A percentile compares a stretch with the other conserved stretches of the same genome.
Conservation (phyloP, 1,140 invertebrate genomes). For the Drosophila tristis region DNA sequence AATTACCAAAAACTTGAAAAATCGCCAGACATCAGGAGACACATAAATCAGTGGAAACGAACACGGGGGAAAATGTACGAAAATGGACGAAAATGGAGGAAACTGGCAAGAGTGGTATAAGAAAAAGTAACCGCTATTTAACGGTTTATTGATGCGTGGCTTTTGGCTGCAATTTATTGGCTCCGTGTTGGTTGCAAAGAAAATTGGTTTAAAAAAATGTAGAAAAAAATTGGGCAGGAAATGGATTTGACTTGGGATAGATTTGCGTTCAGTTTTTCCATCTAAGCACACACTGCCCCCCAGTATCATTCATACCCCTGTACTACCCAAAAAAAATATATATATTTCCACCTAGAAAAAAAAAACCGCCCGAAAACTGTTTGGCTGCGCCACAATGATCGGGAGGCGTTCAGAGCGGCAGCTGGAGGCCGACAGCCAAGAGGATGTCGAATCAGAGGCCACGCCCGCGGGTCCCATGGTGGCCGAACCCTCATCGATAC, state of each 20-base stretch:
- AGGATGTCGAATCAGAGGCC: neutral
- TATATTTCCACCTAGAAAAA: too few species aligned
- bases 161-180: constrained; percentile 61
- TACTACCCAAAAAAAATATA: too few species aligned
- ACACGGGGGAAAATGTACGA: too few species aligned
- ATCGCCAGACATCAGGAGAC: constrained; percentile 62
- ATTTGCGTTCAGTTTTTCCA: too few species aligned
- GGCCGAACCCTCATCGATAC: constrained; percentile 14
- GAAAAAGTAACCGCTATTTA: constrained; percentile 66
- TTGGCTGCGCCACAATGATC: too few species aligned
- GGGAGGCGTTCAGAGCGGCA: too few species aligned
- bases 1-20: constrained; percentile 58
- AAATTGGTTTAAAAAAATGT: too few species aligned
- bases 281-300: too few species aligned
- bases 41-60: constrained; percentile 50
- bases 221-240: too few species aligned
- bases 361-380: too few species aligned
- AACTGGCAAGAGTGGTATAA: constrained; percentile 17
- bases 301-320: too few species aligned
- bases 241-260: too few species aligned
- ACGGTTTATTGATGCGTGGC: constrained; percentile 66
- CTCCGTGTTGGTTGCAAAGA: neutral
- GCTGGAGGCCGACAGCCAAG: neutral
- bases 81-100: neutral
- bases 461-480: constrained; percentile 11